Evolutionary conservation across 2,888 invertebrate species (phyloP), one percentile per base, ranked within the genome.

Genomic region (Prenolepis imparis): DNA sequence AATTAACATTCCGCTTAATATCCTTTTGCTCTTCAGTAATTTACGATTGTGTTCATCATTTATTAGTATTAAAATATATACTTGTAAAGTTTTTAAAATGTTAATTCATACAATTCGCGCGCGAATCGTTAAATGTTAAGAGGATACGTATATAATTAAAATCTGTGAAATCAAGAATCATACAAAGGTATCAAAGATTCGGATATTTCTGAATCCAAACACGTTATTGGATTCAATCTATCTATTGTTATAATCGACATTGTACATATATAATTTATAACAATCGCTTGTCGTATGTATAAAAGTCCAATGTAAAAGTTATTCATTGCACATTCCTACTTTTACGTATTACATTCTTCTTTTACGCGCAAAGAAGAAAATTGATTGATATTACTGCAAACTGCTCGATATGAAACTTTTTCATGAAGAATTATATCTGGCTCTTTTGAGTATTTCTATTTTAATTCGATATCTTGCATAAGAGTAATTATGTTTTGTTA

Each of bases 301-400:
- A 28, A 28, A 28, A 28, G 28, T 70, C 18, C 41, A 67, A 36
- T 59, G 32, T 78, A 70, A 78, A 78, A 70, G 48, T 70, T 24
- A 32, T 82, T 74, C 83, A 87, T 90, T 90, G 92, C 91, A 89
- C 91, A 91, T 90, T 90, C 87, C 89, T 90, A 91, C 86, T 80
- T 80, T 77, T 80, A 87, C 67, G 66, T 82, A 80, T 78, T 80
- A 84, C 55, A 41, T 44, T 52, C n/a, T 77, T 67, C 81, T 84
- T 82, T 63, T 78, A 70, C 81, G 83, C 84, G 41, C 73, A 55
- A 70, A 80, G 84, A 85, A 87, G 66, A 74, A 68, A n/a, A 74
- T 15, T 12, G 21, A 39, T 5, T 24, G 52, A 12, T 15, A 24
- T 66, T 75, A 55, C 41, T 24, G 9, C 39, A 44, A 28, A 36